A percentile compares a stretch with the other conserved stretches of the same genome.
phyloP scores from a whole-genome alignment of 2,113 vertebrate species.

The Nesoenas mayeri region DNA sequence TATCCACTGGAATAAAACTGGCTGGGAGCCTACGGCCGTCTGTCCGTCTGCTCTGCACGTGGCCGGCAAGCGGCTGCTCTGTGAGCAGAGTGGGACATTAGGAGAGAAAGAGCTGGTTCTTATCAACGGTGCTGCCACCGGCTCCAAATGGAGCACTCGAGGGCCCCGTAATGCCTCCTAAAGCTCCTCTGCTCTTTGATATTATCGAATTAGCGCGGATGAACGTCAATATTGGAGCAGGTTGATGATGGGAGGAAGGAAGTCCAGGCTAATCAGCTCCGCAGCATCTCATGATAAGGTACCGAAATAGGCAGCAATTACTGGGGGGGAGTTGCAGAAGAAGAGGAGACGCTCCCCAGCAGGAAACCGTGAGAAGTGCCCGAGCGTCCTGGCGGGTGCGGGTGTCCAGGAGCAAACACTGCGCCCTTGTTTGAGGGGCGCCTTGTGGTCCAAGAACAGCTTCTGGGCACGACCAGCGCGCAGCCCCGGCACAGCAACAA shows the following conservation, averaged over 20 bases:
- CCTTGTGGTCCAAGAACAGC: neutral
- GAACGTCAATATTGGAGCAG: neutral
- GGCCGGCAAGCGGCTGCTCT: neutral
- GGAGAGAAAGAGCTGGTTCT: neutral
- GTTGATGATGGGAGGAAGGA: slow-evolving; percentile 42
- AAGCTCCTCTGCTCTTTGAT: neutral
- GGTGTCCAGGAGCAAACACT: neutral
- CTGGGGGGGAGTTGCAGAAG: neutral
- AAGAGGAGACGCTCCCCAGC: neutral
- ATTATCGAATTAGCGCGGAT: neutral
- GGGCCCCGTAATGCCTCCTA: neutral
- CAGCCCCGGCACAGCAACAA: neutral
- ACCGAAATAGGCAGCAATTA: neutral
- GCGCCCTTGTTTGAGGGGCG: neutral
- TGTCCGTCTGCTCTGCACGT: neutral
- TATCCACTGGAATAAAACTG: neutral
- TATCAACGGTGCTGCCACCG: neutral
- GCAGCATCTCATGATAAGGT: neutral
- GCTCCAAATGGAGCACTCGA: neutral
- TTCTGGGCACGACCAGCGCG: neutral
- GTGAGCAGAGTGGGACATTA: neutral
- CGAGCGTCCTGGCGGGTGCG: neutral
- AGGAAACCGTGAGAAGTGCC: neutral
- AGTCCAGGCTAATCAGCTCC: slow-evolving; percentile 22
- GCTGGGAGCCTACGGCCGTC: neutral